These are phyloP conservation scores for Eustalomyia histrio DNA, from an alignment of 2,888 invertebrate species.

Conservation along the genomic window DNA sequence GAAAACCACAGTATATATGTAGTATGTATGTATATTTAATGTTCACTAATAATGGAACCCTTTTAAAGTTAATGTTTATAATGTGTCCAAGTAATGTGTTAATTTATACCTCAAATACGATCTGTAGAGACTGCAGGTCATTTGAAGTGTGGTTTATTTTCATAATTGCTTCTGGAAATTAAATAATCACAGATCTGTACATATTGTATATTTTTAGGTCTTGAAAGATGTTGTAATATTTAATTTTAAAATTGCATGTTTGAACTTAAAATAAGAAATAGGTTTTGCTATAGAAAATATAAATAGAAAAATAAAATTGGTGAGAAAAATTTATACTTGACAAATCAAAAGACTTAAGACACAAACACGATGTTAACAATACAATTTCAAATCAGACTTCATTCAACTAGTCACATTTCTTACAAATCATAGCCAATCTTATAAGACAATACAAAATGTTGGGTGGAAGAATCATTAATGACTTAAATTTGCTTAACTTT, in stretches of 20 bases:
- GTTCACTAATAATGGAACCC: slow-evolving; percentile 15
- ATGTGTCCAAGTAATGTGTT: neutral
- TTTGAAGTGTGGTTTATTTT: slow-evolving; percentile 15
- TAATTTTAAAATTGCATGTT: slow-evolving; percentile 50
- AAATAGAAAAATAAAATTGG: neutral
- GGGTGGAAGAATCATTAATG: no score
- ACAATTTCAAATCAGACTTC: slow-evolving; percentile 7
- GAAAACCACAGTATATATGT: no score
- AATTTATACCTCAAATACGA: neutral
- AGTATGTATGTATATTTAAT: no score
- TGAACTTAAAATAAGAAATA: neutral
- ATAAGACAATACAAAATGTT: no score
- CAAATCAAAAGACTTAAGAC: slow-evolving; percentile 57
- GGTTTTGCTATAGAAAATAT: neutral
- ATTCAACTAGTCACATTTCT: slow-evolving; percentile 6
- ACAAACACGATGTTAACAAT: slow-evolving; percentile 28
- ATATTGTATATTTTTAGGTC: neutral
- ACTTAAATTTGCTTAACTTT: no score
- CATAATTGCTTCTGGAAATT: slow-evolving; percentile 40
- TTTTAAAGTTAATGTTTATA: slow-evolving; percentile 6
- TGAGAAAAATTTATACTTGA: slow-evolving; percentile 12
- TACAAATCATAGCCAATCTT: slow-evolving; percentile 3
- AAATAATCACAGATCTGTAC: neutral
- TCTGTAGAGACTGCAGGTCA: slow-evolving; percentile 7
- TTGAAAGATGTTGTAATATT: slow-evolving; percentile 35